Evolutionary conservation across 2,888 invertebrate species (phyloP).

Genomic region (Cerastoderma edule): DNA sequence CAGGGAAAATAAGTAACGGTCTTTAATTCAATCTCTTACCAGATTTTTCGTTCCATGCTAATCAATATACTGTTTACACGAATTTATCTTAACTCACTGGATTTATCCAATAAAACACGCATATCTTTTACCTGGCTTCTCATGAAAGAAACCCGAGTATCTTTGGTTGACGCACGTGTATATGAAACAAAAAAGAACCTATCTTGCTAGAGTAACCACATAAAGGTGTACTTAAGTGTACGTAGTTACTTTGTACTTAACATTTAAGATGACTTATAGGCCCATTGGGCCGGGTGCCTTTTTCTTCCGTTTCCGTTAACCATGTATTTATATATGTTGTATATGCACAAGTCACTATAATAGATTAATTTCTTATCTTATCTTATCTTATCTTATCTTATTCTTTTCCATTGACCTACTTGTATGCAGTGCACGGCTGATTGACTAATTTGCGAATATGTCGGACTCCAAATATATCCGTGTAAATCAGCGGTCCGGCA

Average conservation of each 20-base stretch:
- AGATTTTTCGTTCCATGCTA: too few species aligned
- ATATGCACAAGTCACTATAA: not conserved
- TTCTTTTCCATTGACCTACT: not conserved
- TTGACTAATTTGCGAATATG: not conserved
- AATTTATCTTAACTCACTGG: too few species aligned
- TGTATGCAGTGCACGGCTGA: slow-evolving; percentile 1
- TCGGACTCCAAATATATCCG: slow-evolving; percentile 16
- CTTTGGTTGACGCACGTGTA: too few species aligned
- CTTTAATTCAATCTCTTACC: too few species aligned
- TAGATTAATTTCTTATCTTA: not conserved
- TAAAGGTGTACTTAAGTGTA: not conserved
- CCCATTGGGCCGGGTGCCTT: not conserved
- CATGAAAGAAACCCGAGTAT: too few species aligned
- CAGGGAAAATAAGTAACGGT: too few species aligned
- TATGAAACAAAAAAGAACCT: too few species aligned
- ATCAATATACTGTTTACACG: too few species aligned
- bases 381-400: not conserved
- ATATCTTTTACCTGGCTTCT: too few species aligned
- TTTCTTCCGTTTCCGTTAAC: too few species aligned
- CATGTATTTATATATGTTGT: not conserved
- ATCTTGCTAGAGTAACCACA: too few species aligned
- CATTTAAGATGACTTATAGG: not conserved
- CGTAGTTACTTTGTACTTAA: not conserved
- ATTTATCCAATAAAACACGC: too few species aligned
- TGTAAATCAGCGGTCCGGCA: not conserved